Conservation (phyloP, 1,140 invertebrate genomes). For the Neodiprion pinetum region DNA sequence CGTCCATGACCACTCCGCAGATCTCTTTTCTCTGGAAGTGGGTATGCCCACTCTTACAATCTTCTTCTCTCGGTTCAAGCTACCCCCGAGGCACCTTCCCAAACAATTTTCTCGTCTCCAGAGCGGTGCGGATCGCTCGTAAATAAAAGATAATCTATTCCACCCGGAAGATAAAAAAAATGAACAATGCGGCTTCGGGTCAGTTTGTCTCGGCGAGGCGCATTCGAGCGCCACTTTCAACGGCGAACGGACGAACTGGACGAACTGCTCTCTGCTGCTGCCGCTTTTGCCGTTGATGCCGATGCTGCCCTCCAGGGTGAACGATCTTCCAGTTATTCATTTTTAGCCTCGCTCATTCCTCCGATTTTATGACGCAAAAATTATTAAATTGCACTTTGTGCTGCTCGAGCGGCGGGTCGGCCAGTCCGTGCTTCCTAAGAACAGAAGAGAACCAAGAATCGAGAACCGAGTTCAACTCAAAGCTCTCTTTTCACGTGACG, state of each 20-base stretch:
- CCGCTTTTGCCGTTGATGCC: constrained; percentile 1
- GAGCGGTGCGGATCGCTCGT: constrained; percentile 53
- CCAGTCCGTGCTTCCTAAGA: neutral
- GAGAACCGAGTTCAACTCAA: neutral
- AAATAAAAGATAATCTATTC: constrained; percentile 64
- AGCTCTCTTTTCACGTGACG: no score
- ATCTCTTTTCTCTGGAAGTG: no score
- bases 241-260: no score
- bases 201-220: constrained; percentile 2
- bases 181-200: neutral
- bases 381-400: constrained; percentile 60
- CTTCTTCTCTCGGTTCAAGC: no score
- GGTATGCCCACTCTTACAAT: no score
- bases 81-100: constrained; percentile 37
- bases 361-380: constrained; percentile 61
- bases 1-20: no score
- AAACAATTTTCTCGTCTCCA: constrained; percentile 57
- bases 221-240: constrained; percentile 20
- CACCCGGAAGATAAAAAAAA: constrained; percentile 59
- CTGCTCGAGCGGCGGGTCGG: constrained; percentile 22
- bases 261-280: constrained; percentile 11
- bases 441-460: neutral
- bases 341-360: constrained; percentile 60
- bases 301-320: constrained; percentile 37
- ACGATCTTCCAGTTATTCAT: constrained; percentile 56